These are phyloP conservation scores for Drosophila mayri DNA, from an alignment of 1,140 invertebrate species.

Conservation along the genomic window DNA sequence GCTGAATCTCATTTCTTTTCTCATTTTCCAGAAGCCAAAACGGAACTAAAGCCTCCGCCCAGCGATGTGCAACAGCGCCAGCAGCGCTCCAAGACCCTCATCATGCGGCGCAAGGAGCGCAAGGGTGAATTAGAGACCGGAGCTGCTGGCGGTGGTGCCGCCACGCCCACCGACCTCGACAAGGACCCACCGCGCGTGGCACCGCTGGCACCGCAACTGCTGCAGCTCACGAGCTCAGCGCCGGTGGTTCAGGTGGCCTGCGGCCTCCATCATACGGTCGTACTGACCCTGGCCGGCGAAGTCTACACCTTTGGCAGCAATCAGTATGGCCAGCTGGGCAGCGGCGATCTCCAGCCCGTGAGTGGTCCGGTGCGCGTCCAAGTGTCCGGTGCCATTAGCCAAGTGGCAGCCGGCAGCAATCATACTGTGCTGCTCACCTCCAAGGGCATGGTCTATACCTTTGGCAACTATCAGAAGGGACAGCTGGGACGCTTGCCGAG, in stretches of 20 bases:
- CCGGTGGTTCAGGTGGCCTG: conserved; percentile 93
- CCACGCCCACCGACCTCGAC: conserved; percentile 87
- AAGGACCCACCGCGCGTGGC: conserved; percentile 89
- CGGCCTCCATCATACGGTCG: conserved; percentile 94
- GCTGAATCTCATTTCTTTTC: background rate
- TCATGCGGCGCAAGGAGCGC: conserved; percentile 82
- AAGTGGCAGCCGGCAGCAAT: conserved; percentile 97
- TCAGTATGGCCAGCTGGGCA: conserved; percentile 96
- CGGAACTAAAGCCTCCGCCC: conserved; percentile 61
- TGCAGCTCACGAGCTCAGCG: conserved; percentile 89
- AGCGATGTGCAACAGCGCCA: conserved; percentile 73
- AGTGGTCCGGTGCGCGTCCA: conserved; percentile 91
- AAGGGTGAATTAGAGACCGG: conserved; percentile 72
- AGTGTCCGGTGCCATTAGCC: conserved; percentile 88
- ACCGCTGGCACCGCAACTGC: conserved; percentile 90
- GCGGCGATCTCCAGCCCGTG: conserved; percentile 92
- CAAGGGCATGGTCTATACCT: conserved; percentile 97
- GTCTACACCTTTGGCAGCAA: conserved; percentile 98
- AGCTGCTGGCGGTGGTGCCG: conserved; percentile 63
- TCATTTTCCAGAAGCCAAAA: conserved; percentile 46
- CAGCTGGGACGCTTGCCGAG: conserved; percentile 91
- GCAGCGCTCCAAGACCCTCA: conserved; percentile 80
- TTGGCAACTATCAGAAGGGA: conserved; percentile 96
- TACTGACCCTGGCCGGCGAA: conserved; percentile 87
- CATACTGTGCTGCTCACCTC: conserved; percentile 96